Conservation (phyloP, 1,140 invertebrate species). For the Pinna nobilis region DNA sequence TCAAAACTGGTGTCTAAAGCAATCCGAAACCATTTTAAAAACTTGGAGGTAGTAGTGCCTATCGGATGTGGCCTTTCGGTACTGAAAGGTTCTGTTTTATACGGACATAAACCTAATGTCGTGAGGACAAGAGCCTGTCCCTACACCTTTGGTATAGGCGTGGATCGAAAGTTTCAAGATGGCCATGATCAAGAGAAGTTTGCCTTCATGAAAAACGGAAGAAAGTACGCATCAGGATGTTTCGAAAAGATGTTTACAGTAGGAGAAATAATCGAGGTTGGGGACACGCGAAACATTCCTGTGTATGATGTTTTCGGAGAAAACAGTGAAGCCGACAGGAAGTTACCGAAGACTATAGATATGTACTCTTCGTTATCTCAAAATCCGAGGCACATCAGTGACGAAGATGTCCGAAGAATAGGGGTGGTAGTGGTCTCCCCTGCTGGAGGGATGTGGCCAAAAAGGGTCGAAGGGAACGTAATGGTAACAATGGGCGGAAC, state of each 20-base stretch:
- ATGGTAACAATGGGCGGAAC: neutral
- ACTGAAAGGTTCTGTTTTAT: neutral
- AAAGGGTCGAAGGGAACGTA: neutral
- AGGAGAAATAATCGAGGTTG: neutral
- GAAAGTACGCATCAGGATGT: conserved; percentile 3
- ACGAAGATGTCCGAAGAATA: neutral
- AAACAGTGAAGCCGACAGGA: neutral
- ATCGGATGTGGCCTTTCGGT: neutral
- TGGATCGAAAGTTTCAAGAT: neutral
- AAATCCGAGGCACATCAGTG: conserved; percentile 7
- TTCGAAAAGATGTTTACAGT: conserved; percentile 8
- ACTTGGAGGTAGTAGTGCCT: neutral
- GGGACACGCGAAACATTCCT: neutral
- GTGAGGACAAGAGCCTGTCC: neutral
- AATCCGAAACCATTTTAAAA: neutral
- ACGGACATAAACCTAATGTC: neutral
- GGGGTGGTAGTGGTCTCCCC: conserved; percentile 1
- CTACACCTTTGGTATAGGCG: neutral
- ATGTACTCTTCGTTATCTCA: conserved; percentile 1
- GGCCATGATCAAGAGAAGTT: neutral
- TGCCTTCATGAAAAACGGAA: neutral
- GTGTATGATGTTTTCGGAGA: neutral
- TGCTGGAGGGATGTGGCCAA: conserved; percentile 7
- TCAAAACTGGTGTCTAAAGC: neutral
- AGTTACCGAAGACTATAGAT: neutral